Evolutionary conservation across 2,888 invertebrate genomes (phyloP).

Genomic region (Caenorhabditis sp.): DNA sequence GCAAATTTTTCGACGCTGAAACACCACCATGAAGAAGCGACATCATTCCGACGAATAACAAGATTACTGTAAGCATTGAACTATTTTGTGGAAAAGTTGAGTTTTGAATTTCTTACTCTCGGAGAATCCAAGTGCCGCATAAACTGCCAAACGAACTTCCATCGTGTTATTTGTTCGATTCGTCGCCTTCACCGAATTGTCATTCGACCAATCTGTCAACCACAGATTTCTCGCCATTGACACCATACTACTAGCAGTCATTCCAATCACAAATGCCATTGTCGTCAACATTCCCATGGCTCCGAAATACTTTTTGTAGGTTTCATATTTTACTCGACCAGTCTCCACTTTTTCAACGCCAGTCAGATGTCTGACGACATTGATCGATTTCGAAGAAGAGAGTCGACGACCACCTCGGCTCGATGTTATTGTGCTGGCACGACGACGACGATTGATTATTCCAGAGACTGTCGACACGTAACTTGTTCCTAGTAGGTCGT

Average conservation of each 20-base stretch:
- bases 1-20: constrained; percentile 63
- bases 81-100: too few relatives aligned
- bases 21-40: constrained; percentile 67
- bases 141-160: constrained; percentile 61
- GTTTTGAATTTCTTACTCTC: too few relatives aligned
- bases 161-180: constrained; percentile 42
- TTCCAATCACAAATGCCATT: constrained; percentile 59
- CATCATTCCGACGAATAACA: constrained; percentile 68
- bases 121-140: constrained; percentile 66
- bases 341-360: constrained; percentile 66
- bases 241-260: constrained; percentile 59
- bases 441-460: constrained; percentile 50
- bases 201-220: constrained; percentile 70
- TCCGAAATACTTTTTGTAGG: constrained; percentile 64
- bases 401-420: constrained; percentile 40
- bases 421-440: constrained; percentile 33
- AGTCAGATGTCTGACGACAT: constrained; percentile 51
- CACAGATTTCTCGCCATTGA: constrained; percentile 68
- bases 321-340: constrained; percentile 65
- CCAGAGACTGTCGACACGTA: constrained; percentile 69
- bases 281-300: constrained; percentile 64
- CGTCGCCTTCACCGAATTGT: constrained; percentile 48
- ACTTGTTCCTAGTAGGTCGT: constrained; percentile 62
- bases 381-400: constrained; percentile 10
- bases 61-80: constrained; percentile 52